Evolutionary conservation across 2,888 invertebrate genomes (phyloP).

Genomic region (Mystacides longicornis): DNA sequence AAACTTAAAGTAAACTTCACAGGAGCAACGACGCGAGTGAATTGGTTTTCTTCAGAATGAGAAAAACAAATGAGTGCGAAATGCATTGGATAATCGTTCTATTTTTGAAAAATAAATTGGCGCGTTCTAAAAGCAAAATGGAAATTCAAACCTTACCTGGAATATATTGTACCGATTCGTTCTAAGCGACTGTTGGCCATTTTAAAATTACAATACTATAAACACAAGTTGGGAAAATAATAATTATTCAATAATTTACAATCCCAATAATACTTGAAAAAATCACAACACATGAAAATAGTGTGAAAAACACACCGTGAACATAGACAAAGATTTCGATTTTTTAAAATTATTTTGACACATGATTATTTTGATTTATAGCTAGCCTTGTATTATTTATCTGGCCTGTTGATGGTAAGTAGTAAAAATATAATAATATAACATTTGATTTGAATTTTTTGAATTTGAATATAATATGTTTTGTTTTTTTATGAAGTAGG

Average conservation of each 20-base stretch:
- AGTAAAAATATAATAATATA: no score
- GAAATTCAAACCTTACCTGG: slow-evolving; percentile 45
- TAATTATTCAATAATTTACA: not conserved
- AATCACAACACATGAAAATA: not conserved
- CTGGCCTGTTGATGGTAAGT: no score
- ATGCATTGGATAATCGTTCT: not conserved
- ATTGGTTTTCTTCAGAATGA: not conserved
- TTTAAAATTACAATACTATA: not conserved
- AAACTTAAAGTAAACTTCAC: not conserved
- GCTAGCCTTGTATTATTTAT: no score
- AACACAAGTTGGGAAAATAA: not conserved
- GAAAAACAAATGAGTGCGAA: not conserved
- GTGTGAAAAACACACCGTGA: no score
- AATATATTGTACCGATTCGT: slow-evolving; percentile 65
- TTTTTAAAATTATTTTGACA: no score
- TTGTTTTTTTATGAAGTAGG: no score
- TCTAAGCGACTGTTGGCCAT: slow-evolving; percentile 67
- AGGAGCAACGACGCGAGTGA: not conserved
- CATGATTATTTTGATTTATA: no score
- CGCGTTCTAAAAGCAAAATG: not conserved
- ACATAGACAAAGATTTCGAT: no score
- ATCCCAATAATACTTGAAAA: not conserved
- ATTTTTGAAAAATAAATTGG: not conserved
- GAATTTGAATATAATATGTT: no score
- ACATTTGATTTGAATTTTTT: no score